A percentile compares a stretch with the other conserved stretches of the same genome.
Conservation (phyloP, 2,797 vertebrate species). For the Chaenodraco wilsoni region DNA sequence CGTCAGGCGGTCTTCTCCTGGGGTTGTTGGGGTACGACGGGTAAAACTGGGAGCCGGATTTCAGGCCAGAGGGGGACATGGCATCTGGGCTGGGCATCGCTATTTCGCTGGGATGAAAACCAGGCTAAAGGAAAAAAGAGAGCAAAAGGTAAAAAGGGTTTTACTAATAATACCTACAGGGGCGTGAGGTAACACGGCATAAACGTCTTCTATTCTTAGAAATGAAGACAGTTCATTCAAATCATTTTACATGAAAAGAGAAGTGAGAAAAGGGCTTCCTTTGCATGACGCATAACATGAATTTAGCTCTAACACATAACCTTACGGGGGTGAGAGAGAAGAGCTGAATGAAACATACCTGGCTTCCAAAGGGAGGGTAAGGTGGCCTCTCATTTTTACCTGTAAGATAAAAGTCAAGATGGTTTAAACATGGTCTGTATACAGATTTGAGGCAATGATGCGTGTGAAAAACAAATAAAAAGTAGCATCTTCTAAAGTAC, state of each 20-base stretch:
- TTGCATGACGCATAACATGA: conserved; percentile 16
- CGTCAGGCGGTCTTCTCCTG: conserved; percentile 92
- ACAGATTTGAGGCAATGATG: conserved; percentile 36
- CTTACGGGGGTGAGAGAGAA: background rate
- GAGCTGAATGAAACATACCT: conserved; percentile 70
- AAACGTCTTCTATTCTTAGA: conserved; percentile 52
- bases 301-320: background rate
- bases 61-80: conserved; percentile 92
- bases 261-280: conserved; percentile 65
- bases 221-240: conserved; percentile 55
- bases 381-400: conserved; percentile 93
- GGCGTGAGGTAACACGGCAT: conserved; percentile 16
- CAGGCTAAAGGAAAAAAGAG: conserved; percentile 78
- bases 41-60: conserved; percentile 93
- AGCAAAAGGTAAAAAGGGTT: conserved; percentile 19
- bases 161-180: conserved; percentile 33
- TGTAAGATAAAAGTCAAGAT: conserved; percentile 60
- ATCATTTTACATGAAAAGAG: conserved; percentile 58
- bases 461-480: conserved; percentile 58
- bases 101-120: conserved; percentile 93
- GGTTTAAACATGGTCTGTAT: conserved; percentile 10
- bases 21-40: conserved; percentile 90
- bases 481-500: conserved; percentile 69
- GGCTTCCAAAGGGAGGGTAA: conserved; percentile 90
- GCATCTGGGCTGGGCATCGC: conserved; percentile 91